Conservation (phyloP, 2,888 invertebrate genomes). For the Netelia virgata region DNA sequence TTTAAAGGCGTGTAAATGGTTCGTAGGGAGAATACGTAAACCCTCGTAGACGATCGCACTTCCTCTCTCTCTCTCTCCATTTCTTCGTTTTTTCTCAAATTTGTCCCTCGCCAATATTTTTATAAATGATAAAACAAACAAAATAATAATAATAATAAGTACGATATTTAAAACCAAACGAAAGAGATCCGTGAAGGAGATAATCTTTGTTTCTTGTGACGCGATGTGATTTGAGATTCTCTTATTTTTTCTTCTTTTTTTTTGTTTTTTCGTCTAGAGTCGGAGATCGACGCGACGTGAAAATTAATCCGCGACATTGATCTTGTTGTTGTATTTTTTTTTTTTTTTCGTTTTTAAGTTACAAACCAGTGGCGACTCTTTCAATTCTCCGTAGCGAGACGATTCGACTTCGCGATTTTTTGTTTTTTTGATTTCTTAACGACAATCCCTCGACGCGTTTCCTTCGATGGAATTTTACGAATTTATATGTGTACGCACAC, state of each 20-base stretch:
- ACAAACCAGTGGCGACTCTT: constrained; percentile 29
- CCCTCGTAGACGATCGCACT: neutral
- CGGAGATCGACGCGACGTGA: constrained; percentile 11
- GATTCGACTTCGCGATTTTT: constrained; percentile 26
- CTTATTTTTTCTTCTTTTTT: constrained; percentile 56
- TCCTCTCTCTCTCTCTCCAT: neutral
- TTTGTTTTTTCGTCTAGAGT: constrained; percentile 60
- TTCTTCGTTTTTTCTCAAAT: neutral
- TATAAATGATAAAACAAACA: constrained; percentile 18
- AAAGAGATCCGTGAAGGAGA: no score
- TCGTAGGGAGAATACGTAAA: neutral
- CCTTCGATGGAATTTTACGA: neutral
- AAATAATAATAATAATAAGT: neutral
- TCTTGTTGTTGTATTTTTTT: constrained; percentile 44
- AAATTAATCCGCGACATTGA: neutral
- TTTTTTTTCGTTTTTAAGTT: constrained; percentile 18
- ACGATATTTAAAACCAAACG: neutral
- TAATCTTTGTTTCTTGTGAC: no score
- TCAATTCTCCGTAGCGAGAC: neutral
- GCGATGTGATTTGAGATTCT: no score
- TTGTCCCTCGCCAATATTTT: constrained; percentile 27
- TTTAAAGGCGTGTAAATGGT: no score
- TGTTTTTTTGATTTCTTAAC: constrained; percentile 13
- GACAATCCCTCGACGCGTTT: neutral
- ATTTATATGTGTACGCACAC: no score